phyloP scores from a whole-genome alignment of 2,797 vertebrate genomes.

The Takifugu ocellatus region DNA sequence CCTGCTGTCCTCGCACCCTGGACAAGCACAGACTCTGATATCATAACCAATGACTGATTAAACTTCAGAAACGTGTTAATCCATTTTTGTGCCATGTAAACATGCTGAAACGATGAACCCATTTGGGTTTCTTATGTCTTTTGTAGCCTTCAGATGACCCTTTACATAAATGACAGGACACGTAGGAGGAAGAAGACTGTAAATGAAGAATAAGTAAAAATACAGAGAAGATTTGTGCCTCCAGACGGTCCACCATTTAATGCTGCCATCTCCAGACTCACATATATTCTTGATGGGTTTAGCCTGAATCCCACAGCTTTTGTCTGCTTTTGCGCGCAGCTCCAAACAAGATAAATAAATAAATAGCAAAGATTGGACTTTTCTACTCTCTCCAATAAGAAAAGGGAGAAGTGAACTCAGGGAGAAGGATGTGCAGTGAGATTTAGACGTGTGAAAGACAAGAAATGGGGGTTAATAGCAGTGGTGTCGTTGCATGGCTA shows the following conservation, averaged over 20 bases:
- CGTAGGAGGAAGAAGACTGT: slow-evolving; percentile 2
- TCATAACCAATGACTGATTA: too few relatives aligned
- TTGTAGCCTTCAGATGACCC: too few relatives aligned
- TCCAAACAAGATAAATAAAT: slow-evolving; percentile 13
- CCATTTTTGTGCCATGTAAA: too few relatives aligned
- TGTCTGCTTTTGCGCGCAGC: slow-evolving; percentile 23
- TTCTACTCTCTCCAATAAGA: slow-evolving; percentile 19
- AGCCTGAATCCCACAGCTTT: slow-evolving; percentile 39
- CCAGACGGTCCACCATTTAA: slow-evolving; percentile 45
- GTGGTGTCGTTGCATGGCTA: too few relatives aligned
- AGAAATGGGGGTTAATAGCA: too few relatives aligned
- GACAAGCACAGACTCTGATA: too few relatives aligned
- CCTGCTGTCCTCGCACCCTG: too few relatives aligned
- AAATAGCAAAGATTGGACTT: slow-evolving; percentile 13
- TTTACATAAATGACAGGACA: neutral
- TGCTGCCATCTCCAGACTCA: slow-evolving; percentile 37
- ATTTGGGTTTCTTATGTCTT: too few relatives aligned
- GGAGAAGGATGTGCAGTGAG: slow-evolving; percentile 38
- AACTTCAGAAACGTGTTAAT: too few relatives aligned
- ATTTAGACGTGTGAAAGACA: slow-evolving; percentile 39
- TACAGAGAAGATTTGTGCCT: slow-evolving; percentile 34
- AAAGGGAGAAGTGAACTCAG: slow-evolving; percentile 36
- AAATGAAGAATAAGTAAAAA: slow-evolving; percentile 11
- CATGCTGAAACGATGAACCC: too few relatives aligned
- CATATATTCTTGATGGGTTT: slow-evolving; percentile 49